Percentiles rank a stretch among this genome's conserved stretches.
Evolutionary conservation across 2,888 invertebrate genomes (phyloP).

Genomic region (Himalopsyche kuldschensis): DNA sequence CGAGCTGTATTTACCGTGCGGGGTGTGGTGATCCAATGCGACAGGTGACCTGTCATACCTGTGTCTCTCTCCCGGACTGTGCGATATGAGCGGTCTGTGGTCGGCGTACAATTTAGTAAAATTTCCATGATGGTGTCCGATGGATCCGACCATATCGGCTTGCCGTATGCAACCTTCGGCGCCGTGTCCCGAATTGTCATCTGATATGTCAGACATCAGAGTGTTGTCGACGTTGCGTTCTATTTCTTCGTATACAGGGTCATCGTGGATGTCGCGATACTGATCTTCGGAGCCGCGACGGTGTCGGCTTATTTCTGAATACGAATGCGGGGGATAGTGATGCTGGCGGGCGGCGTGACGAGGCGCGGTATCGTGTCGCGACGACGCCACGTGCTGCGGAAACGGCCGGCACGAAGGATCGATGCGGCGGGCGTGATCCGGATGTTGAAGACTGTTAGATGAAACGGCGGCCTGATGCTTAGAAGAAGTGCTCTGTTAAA

Average conservation of each 20-base stretch:
- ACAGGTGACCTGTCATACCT: slow-evolving; percentile 50
- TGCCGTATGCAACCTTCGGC: slow-evolving; percentile 67
- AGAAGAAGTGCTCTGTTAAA: slow-evolving; percentile 81
- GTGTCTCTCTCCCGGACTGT: slow-evolving; percentile 69
- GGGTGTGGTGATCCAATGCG: slow-evolving; percentile 47
- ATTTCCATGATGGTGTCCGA: slow-evolving; percentile 49
- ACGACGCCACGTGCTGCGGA: slow-evolving; percentile 53
- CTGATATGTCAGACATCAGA: slow-evolving; percentile 75
- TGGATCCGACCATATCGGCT: slow-evolving; percentile 61
- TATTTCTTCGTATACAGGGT: slow-evolving; percentile 82
- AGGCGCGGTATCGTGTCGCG: slow-evolving; percentile 59
- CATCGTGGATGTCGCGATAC: slow-evolving; percentile 65
- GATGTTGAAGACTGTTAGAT: slow-evolving; percentile 69
- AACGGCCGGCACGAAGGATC: slow-evolving; percentile 49
- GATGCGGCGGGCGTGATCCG: slow-evolving; percentile 59
- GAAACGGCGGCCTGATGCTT: slow-evolving; percentile 71
- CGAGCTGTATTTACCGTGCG: slow-evolving; percentile 52
- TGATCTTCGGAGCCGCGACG: slow-evolving; percentile 61
- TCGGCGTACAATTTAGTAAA: slow-evolving; percentile 75
- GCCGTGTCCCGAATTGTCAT: slow-evolving; percentile 62
- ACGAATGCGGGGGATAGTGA: slow-evolving; percentile 52
- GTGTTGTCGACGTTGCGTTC: slow-evolving; percentile 66
- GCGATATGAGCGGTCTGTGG: slow-evolving; percentile 78
- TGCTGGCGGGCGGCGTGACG: slow-evolving; percentile 53
- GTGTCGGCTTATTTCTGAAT: slow-evolving; percentile 69